Evolutionary conservation across 2,113 vertebrate species (phyloP), one percentile per base, ranked within the genome.

Genomic region (Ovis aries): DNA sequence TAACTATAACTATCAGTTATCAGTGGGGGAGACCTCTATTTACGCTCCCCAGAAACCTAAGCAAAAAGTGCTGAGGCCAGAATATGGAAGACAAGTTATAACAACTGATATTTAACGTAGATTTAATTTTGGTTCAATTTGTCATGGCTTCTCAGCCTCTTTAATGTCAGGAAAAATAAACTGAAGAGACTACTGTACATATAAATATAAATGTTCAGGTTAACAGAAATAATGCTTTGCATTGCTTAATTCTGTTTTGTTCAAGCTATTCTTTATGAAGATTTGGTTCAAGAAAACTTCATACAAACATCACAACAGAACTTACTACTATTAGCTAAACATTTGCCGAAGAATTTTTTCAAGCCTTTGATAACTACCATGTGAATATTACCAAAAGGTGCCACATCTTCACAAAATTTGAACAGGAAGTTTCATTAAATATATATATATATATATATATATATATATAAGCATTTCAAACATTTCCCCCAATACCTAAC

Each of bases 211-310:
- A 91, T 15, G 3, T 43, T 83, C 45, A 64, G 53, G 87, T 71
- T 78, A 94, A 84, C 52, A 95, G 57, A 95, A 43, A 33, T 48
- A 97, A 94, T 23, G 21, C 5, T 45, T 86, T 48, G 50, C 8
- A 36, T 17, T 36, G 23, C 23, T 87, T 96, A 77, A n/a, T 87
- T 86, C 94, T 88, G 13, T 67, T 91, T 93, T 52, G 27, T 25
- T 86, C 71, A 53, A 96, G 57, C 3, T 82, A 55, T 45, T 52
- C 48, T 36, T 91, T 52, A 81, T 88, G 36, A 77, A 14, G 31
- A 83, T 74, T 43, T 87, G 55, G 33, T 88, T 48, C 52, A 48
- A 92, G 50, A 95, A 96, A 96, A 95, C 57, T 94, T 59, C 55
- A 88, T 14, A 74, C 25, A 50, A 17, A 14, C 67, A 92, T 74